Base-by-base conservation (phyloP, 2,888 invertebrate genomes). In the Phrixothrix hirtus region DNA sequence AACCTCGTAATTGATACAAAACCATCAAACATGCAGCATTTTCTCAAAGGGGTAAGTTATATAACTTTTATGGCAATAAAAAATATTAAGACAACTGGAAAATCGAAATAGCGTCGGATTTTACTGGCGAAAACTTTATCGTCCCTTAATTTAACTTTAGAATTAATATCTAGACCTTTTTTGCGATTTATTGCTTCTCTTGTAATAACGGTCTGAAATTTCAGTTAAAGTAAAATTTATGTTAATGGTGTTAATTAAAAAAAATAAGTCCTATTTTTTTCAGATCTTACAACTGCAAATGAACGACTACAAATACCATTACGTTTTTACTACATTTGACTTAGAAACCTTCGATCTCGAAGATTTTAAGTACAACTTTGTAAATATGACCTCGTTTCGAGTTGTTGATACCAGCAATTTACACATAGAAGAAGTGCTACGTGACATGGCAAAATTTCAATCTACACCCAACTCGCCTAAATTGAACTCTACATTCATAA, bases 261-360 rank as follows among this genome's bases (percentile, higher is more conserved):
- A 15, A 15, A 15, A 34, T 15, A 16, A 3, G 14, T 34, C 14
- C 11, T 16, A 15, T 59, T 50, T 59, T 64, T 77, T 77, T 10
- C 78, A 90, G 89, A 88, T 89, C 56, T 76, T 89, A 47, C 86
- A 88, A 70, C 79, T 90, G 10, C 87, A 89, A 77, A 90, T 91
- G 90, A 88, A 89, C 72, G 89, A 89, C 69, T 89, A 88, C 75
- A 88, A 88, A 71, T 90, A 89, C 70, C 90, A 92, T 73, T 92
- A 89, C 74, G 79, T 90, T 55, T 88, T 91, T 66, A 89, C 89
- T 14, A 86, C 86, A 38, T 83, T 86, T 70, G 75, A 85, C 73
- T 79, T 85, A 63, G 84, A 85, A 71, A 82, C 83, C 54, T 84
- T 83, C 71, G 84, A 85, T 71, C 75, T 85, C 58, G 85, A 85